Conservation (phyloP, 2,797 vertebrate species). For the Ctenosaura bakeri region DNA sequence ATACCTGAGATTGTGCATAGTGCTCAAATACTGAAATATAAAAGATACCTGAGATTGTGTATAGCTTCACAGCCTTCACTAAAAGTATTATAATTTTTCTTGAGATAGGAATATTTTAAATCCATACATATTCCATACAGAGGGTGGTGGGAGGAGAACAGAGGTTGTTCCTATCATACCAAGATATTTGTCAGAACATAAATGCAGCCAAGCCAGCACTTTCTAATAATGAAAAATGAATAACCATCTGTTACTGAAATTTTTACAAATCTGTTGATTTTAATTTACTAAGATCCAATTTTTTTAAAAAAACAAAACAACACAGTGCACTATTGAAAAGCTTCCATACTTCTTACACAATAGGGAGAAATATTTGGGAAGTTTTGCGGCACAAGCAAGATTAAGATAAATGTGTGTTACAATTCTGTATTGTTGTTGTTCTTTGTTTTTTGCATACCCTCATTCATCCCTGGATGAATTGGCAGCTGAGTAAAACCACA, state of each 20-base stretch:
- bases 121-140: not conserved
- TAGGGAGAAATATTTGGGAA: not conserved
- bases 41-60: not conserved
- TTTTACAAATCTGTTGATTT: not conserved
- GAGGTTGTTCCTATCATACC: not conserved
- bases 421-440: not conserved
- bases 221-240: too few species aligned
- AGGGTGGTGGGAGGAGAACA: not conserved
- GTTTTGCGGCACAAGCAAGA: not conserved
- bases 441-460: not conserved
- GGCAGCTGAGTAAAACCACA: not conserved
- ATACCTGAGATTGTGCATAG: not conserved
- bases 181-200: not conserved
- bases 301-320: not conserved
- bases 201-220: not conserved
- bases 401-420: not conserved
- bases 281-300: conserved; percentile 7
- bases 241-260: not conserved
- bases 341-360: not conserved
- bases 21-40: not conserved
- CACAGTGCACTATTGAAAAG: not conserved
- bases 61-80: not conserved
- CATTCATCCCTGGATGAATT: not conserved
- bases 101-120: not conserved
- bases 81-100: not conserved